phyloP scores from a whole-genome alignment of 2,113 vertebrate genomes.

The Callocephalon fimbriatum region DNA sequence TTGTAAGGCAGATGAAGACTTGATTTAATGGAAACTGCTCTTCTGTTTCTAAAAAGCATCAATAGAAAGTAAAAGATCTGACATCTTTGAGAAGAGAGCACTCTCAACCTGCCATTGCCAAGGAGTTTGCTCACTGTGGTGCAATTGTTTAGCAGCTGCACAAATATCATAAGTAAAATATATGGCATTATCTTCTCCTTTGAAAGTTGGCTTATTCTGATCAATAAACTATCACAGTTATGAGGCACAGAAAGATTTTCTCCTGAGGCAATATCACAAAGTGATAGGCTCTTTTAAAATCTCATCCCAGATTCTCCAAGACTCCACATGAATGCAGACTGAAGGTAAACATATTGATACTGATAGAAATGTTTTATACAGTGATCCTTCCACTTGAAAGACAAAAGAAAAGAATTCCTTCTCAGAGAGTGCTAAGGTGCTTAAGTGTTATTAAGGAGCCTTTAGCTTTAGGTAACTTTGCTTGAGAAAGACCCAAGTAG shows the following conservation, averaged over 20 bases:
- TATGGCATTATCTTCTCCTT: not conserved
- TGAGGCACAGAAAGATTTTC: not conserved
- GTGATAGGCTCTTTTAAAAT: not conserved
- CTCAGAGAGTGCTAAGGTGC: not conserved
- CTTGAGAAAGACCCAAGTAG: not conserved
- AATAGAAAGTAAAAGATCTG: not conserved
- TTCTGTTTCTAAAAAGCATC: not conserved
- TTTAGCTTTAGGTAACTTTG: not conserved
- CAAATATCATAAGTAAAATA: not conserved
- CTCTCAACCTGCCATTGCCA: not conserved
- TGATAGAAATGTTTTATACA: not conserved
- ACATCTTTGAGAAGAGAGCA: not conserved
- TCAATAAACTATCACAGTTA: constrained; percentile 40
- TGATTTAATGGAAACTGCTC: not conserved
- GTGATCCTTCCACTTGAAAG: not conserved
- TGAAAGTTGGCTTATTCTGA: not conserved
- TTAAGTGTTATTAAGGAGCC: not conserved
- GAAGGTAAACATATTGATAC: not conserved
- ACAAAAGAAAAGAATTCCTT: not conserved
- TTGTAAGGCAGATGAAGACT: not conserved
- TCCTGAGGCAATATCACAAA: not conserved
- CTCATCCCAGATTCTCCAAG: not conserved
- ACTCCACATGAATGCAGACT: not conserved
- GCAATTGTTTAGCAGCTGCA: not conserved
- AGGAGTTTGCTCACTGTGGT: not conserved